Base-by-base conservation (phyloP, 2,797 vertebrate species). In the Nyctibius grandis region DNA sequence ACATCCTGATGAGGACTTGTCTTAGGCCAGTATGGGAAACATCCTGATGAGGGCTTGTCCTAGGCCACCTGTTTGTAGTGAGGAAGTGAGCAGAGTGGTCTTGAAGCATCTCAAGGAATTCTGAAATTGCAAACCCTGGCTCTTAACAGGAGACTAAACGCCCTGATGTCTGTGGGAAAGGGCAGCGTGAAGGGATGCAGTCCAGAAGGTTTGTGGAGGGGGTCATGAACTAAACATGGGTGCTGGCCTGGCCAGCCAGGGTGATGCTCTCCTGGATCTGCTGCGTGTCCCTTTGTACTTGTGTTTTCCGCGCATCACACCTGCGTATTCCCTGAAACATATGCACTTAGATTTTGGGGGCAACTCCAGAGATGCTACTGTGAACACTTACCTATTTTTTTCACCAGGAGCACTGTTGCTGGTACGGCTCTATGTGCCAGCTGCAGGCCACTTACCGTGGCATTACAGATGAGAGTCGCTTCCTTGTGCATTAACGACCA, bases 181-280 rank as follows among this genome's bases (percentile, higher is more conserved):
- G n/a, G 25, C 18, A 25, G 3, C 0, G 1, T 0, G 3, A 57
- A 44, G 29, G 15, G 25, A 14, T 50, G n/a, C 53, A 40, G 3
- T 12, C 25, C 15, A 13, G 26, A 61, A 65, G 31, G 12, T 34
- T 70, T 67, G 38, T 38, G 26, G 38, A 23, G 18, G 26, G 11
- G 9, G 6, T 26, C 28, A 53, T 1, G 2, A 53, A 23, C 44
- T 34, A 5, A 51, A n/a, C 19, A 9, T 45, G n/a, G 14, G 23
- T 22, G 18, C 31, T n/a, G 22, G 34, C 42, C 34, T 64, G 59
- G 26, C 40, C 34, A 17, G 0, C 13, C 2, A 3, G 12, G 28
- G 54, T 7, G 6, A 4, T 61, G 14, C 15, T 50, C 9, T 28
- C 4, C 25, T 26, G 50, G 34, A 19, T 60, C 81, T 31, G 18